These are phyloP conservation scores for Plectrocnemia conspersa DNA, from an alignment of 1,140 invertebrate genomes.

Conservation along the genomic window DNA sequence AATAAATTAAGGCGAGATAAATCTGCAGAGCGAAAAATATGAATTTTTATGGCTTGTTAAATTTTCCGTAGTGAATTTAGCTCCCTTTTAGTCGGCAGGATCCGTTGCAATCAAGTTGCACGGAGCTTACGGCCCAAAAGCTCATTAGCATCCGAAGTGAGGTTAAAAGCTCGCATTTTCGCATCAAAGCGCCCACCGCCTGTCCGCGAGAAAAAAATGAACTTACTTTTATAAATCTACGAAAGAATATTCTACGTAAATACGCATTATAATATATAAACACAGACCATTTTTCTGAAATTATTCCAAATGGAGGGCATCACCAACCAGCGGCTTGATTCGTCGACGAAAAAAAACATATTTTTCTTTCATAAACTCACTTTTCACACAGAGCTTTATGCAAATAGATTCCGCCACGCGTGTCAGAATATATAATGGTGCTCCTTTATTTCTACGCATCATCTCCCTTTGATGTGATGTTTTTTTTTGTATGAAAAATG, in stretches of 20 bases:
- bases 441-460: constrained; percentile 34
- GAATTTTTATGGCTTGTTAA: constrained; percentile 5
- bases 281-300: constrained; percentile 12
- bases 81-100: no score
- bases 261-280: no score
- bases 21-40: constrained; percentile 1
- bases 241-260: not conserved
- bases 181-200: not conserved
- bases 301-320: constrained; percentile 14
- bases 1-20: constrained; percentile 10
- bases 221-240: not conserved
- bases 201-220: no score
- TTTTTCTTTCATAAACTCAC: constrained; percentile 31
- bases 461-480: constrained; percentile 32
- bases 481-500: constrained; percentile 33
- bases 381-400: constrained; percentile 32
- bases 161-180: not conserved
- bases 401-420: constrained; percentile 33
- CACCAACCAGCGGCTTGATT: constrained; percentile 10
- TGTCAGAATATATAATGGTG: constrained; percentile 33
- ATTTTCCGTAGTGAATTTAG: constrained; percentile 4
- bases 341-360: constrained; percentile 26
- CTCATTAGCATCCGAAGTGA: constrained; percentile 18
- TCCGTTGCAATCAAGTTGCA: constrained; percentile 11
- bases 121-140: not conserved